Evolutionary conservation across 2,797 vertebrate species (phyloP).

Genomic region (Molossus alvarezi): DNA sequence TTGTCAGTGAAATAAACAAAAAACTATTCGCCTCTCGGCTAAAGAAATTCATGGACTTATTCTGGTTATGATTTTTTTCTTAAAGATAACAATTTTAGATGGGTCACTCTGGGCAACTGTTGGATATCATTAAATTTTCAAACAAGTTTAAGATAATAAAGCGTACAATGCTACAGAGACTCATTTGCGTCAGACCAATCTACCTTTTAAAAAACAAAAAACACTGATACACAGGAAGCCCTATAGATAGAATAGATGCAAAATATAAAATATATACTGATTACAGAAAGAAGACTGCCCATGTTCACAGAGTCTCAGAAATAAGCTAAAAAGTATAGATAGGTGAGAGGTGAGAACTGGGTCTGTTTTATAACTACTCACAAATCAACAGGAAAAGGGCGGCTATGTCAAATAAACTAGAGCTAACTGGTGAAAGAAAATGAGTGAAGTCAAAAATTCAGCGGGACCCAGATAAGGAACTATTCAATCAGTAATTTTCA

Average conservation of each 20-base stretch:
- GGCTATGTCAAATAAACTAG: not conserved
- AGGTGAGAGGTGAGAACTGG: not conserved
- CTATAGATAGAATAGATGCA: constrained; percentile 20
- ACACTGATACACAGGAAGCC: not conserved
- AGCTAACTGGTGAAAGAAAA: not conserved
- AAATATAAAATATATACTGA: constrained; percentile 48
- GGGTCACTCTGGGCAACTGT: not conserved
- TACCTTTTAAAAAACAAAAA: not conserved
- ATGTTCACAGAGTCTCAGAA: constrained; percentile 46
- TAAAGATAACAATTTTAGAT: constrained; percentile 7
- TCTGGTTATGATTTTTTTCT: not conserved
- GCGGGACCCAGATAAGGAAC: not conserved
- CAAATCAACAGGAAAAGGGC: not conserved
- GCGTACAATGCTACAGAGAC: not conserved
- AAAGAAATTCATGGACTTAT: not conserved
- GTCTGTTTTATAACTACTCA: not conserved
- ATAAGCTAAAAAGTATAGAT: not conserved
- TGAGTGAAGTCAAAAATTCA: not conserved
- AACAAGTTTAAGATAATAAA: constrained; percentile 24
- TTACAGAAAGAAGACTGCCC: constrained; percentile 18
- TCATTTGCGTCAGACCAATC: not conserved
- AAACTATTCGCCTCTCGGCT: not conserved
- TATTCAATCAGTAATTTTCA: not conserved
- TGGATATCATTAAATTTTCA: not conserved
- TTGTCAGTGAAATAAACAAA: not conserved